Evolutionary conservation across 2,888 invertebrate genomes (phyloP), one percentile per base, ranked within the genome.

Genomic region (Crioceris asparagi): DNA sequence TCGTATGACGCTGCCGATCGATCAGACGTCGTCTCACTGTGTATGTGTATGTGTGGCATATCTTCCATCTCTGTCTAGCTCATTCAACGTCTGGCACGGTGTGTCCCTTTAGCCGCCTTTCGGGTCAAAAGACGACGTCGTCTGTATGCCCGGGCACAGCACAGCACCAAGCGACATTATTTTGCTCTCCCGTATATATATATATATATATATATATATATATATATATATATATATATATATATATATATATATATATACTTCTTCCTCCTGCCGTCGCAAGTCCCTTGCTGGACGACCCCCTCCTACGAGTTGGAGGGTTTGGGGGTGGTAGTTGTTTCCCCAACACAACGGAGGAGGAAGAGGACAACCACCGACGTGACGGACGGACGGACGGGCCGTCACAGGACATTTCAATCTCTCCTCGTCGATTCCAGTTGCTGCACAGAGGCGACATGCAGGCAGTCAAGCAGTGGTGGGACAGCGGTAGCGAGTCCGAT

Each of bases 81-180:
- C 63, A 63, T 64, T 63, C 62, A 62, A 57, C 63, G 64, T 63
- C 63, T 61, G 38, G 38, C 38, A 38, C 40, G 35, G 60, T 57
- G 59, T 56, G 59, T 57, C 54, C 56, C 59, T 59, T n/a, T n/a
- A n/a, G 57, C 59, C 61, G 62, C 63, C 41, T 38, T 41, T 46
- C 39, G 41, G 44, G 46, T 46, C 46, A 44, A 41, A 46, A 46
- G 64, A 64, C 64, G 63, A 21, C 21, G 21, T n/a, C n/a, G n/a
- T 7, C 21, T 21, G 7, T 63, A 62, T 64, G 64, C 63, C 63
- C 64, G 62, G 63, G 64, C 62, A 51, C n/a, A 29, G 3, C n/a
- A n/a, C n/a, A n/a, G n/a, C n/a, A n/a, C n/a, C n/a, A n/a, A n/a
- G n/a, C n/a, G n/a, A n/a, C n/a, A n/a, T n/a, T n/a, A n/a, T n/a